Conservation (phyloP, 2,888 invertebrate genomes). For the Pandemis corylana region DNA sequence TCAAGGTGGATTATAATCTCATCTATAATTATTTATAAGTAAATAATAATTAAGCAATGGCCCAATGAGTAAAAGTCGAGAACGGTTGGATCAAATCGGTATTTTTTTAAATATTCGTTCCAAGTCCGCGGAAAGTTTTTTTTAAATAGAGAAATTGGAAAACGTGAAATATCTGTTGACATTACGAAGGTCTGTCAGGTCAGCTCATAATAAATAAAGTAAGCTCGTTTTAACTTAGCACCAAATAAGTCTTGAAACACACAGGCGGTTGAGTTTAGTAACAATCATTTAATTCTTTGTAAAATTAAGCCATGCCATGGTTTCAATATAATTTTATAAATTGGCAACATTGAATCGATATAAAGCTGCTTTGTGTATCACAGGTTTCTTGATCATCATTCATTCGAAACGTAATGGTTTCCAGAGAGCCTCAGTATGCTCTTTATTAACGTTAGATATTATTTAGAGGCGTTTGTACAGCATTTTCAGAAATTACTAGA, state of each 20-base stretch:
- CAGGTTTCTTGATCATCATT: constrained; percentile 47
- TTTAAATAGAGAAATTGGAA: too few species aligned
- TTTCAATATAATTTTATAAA: constrained; percentile 18
- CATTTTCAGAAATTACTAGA: neutral
- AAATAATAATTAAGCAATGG: too few species aligned
- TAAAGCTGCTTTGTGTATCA: constrained; percentile 53
- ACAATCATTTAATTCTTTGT: constrained; percentile 4
- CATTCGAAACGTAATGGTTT: constrained; percentile 23
- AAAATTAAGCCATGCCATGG: constrained; percentile 16
- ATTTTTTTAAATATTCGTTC: too few species aligned
- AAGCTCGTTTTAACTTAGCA: constrained; percentile 51
- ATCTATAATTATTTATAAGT: too few species aligned
- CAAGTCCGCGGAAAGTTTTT: too few species aligned
- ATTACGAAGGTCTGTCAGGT: too few species aligned
- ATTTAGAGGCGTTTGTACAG: constrained; percentile 19
- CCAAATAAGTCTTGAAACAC: constrained; percentile 48
- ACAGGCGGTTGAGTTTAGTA: constrained; percentile 24
- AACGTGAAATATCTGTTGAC: too few species aligned
- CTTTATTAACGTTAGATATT: constrained; percentile 15
- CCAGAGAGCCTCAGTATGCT: constrained; percentile 36
- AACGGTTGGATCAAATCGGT: too few species aligned
- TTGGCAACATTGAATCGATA: constrained; percentile 42
- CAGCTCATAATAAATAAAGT: constrained; percentile 22
- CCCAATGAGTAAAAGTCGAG: too few species aligned
- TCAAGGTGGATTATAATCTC: constrained; percentile 4